Base-by-base conservation (phyloP, 2,797 vertebrate genomes). In the Thaleichthys pacificus region DNA sequence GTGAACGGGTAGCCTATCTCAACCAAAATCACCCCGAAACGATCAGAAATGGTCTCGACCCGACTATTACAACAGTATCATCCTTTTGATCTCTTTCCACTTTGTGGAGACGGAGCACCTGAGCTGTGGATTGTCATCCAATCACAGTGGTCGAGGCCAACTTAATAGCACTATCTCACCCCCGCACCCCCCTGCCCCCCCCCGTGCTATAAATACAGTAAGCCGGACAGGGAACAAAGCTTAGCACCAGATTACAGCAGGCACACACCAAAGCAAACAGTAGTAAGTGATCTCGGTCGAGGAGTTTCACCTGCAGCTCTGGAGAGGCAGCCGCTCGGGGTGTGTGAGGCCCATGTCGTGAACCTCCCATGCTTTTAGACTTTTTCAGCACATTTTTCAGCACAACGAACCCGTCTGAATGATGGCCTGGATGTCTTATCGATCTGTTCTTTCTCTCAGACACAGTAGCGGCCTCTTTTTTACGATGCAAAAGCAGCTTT, bases 231-330 rank as follows among this genome's bases (percentile, higher is more conserved):
- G 38, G 77, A 87, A 84, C 69, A 80, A 82, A 80, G 81, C 78
- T 72, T 4, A 47, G 68, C 75, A 82, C 76, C 62, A 82, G 77
- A 85, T 86, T 82, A 82, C 42, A 8, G 77, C 77, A 76, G 74
- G 75, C 57, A 72, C 54, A 74, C 80, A 85, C 78, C 82, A 77
- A 85, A 66, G 82, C 72, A 80, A 85, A 84, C 76, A 63, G 68
- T 70, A 70, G 80, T 76, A 79, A 71, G 83, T 83, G 77, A 72
- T 72, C 79, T 84, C 76, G 8, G 69, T 70, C 76, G 82, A 78
- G 7, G 67, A 66, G 68, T 74, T 70, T 83, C 82, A 81, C 77
- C 75, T 75, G 73, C 74, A 61, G 30, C 70, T 70, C 2, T 80
- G 76, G 54, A 75, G 4, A 77, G 47, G 68, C 76, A 71, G 71